Evolutionary conservation across 2,888 invertebrate species (phyloP).

Genomic region (Nomada ferruginata): DNA sequence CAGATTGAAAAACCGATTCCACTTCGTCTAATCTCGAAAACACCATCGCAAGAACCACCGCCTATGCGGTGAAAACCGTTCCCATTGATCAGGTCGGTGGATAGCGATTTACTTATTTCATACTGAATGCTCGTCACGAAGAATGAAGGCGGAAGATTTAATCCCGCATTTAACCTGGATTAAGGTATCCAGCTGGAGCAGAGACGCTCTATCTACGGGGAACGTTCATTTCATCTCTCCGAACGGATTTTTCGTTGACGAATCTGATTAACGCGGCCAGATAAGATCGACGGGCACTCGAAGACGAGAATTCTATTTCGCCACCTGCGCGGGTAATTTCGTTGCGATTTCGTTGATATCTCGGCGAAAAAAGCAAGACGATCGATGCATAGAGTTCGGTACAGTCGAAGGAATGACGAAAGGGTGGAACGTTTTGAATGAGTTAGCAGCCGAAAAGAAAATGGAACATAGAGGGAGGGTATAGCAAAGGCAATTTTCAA

Average conservation of each 20-base stretch:
- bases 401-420: slow-evolving; percentile 2
- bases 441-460: slow-evolving; percentile 18
- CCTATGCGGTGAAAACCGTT: not conserved
- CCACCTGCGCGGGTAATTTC: slow-evolving; percentile 53
- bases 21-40: too few species aligned
- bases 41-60: too few species aligned
- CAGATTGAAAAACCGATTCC: too few species aligned
- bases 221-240: slow-evolving; percentile 28
- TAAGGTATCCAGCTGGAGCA: slow-evolving; percentile 12
- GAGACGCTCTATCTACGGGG: slow-evolving; percentile 18
- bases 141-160: slow-evolving; percentile 9
- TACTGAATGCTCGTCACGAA: not conserved
- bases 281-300: slow-evolving; percentile 35
- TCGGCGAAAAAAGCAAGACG: slow-evolving; percentile 13
- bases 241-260: slow-evolving; percentile 17
- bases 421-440: slow-evolving; percentile 34
- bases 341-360: not conserved
- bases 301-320: slow-evolving; percentile 39
- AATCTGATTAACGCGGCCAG: slow-evolving; percentile 45
- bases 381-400: slow-evolving; percentile 31
- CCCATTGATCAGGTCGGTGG: not conserved
- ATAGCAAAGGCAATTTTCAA: slow-evolving; percentile 67
- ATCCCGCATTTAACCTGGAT: slow-evolving; percentile 31
- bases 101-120: not conserved
- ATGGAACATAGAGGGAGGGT: slow-evolving; percentile 28